Evolutionary conservation across 2,888 invertebrate species (phyloP).

Genomic region (Seira sanloemensis): DNA sequence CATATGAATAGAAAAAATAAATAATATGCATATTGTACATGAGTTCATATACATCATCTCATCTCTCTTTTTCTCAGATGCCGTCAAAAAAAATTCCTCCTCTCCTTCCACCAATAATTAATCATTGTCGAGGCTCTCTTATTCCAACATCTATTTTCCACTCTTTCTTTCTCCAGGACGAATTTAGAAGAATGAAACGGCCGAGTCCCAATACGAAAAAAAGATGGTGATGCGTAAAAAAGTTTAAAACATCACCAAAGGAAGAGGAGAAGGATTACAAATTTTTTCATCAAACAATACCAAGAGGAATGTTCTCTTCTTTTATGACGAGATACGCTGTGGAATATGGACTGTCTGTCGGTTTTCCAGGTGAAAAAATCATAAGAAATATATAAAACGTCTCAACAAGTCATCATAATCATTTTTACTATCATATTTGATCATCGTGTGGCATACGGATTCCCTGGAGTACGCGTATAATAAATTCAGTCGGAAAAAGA

Average conservation of each 20-base stretch:
- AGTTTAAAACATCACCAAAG: slow-evolving; percentile 10
- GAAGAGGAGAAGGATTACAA: slow-evolving; percentile 9
- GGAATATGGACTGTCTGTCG: slow-evolving; percentile 38
- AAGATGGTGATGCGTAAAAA: not conserved
- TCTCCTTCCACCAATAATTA: slow-evolving; percentile 72
- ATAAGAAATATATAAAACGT: slow-evolving; percentile 19
- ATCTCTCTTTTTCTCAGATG: slow-evolving; percentile 33
- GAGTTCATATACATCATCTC: not conserved
- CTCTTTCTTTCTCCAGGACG: slow-evolving; percentile 35
- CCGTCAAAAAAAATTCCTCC: slow-evolving; percentile 68
- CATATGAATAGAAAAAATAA: slow-evolving; percentile 29
- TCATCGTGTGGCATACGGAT: slow-evolving; percentile 65
- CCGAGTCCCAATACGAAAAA: slow-evolving; percentile 15
- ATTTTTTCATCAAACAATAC: slow-evolving; percentile 48
- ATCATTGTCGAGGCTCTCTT: slow-evolving; percentile 72
- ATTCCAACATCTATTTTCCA: slow-evolving; percentile 68
- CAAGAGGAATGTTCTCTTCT: slow-evolving; percentile 48
- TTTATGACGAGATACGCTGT: slow-evolving; percentile 29
- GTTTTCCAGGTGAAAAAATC: not conserved
- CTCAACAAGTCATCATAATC: slow-evolving; percentile 56
- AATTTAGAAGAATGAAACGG: slow-evolving; percentile 24
- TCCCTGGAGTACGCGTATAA: slow-evolving; percentile 55
- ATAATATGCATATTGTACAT: slow-evolving; percentile 40
- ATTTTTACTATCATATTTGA: slow-evolving; percentile 41
- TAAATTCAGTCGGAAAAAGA: not conserved